phyloP scores from a whole-genome alignment of 2,888 invertebrate genomes.

The Azorinus chamasolen region DNA sequence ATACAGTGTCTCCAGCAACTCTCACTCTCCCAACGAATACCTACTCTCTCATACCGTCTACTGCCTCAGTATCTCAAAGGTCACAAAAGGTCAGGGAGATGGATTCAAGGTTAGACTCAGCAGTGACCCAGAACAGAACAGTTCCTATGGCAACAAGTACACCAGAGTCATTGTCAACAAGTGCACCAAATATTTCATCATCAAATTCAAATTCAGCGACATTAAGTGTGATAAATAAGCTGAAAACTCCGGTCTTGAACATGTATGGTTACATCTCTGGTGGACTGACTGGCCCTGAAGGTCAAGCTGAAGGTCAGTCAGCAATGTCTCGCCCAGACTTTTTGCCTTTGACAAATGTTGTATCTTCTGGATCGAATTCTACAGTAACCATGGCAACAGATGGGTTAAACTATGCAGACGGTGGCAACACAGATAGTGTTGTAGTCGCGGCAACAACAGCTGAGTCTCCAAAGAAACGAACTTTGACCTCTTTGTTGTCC shows the following conservation, averaged over 20 bases:
- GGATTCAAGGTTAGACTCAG: background rate
- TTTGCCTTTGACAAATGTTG: slow-evolving; percentile 32
- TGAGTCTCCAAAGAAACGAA: background rate
- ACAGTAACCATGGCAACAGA: slow-evolving; percentile 3
- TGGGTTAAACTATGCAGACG: background rate
- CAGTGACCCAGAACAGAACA: background rate
- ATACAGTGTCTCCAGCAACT: slow-evolving; percentile 34
- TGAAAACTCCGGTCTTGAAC: slow-evolving; percentile 74
- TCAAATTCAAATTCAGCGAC: slow-evolving; percentile 47
- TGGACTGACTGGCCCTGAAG: slow-evolving; percentile 7
- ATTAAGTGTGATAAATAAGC: slow-evolving; percentile 68
- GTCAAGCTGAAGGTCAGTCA: slow-evolving; percentile 6
- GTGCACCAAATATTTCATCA: too few species aligned
- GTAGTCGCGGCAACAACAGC: background rate
- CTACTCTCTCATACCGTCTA: slow-evolving; percentile 42
- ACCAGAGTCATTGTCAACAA: background rate
- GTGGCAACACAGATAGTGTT: background rate
- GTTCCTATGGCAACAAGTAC: slow-evolving; percentile 8
- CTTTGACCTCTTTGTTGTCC: slow-evolving; percentile 48
- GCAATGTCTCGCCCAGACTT: slow-evolving; percentile 30
- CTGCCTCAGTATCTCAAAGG: slow-evolving; percentile 28
- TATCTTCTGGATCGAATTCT: slow-evolving; percentile 20
- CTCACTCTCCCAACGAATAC: slow-evolving; percentile 54
- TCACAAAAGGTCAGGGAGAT: slow-evolving; percentile 6
- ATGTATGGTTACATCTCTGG: slow-evolving; percentile 69